These are phyloP conservation scores for Irena cyanogastra DNA, from an alignment of 2,113 vertebrate species.

Conservation along the genomic window DNA sequence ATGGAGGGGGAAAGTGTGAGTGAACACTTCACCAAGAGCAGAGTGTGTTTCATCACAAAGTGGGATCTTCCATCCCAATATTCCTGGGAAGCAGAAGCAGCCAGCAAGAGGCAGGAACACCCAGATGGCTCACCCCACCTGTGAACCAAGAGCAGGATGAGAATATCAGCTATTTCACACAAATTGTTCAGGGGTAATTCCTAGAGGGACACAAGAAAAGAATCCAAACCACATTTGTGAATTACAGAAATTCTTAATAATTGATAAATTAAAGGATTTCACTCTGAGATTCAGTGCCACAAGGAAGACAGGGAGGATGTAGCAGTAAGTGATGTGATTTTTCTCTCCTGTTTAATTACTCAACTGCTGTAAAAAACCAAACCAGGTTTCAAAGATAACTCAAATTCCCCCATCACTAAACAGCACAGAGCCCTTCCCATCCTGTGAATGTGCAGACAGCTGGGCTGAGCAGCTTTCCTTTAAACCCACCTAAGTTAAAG, in stretches of 20 bases:
- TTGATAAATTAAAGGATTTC: neutral
- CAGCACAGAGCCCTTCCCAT: slow-evolving; percentile 24
- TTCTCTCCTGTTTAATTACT: slow-evolving; percentile 33
- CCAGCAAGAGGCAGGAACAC: neutral
- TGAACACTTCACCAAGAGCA: neutral
- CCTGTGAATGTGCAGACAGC: slow-evolving; percentile 29
- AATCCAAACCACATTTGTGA: neutral
- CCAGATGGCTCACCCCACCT: neutral
- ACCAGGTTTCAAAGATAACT: slow-evolving; percentile 27
- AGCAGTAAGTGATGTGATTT: neutral
- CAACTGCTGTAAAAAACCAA: neutral
- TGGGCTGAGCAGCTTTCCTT: slow-evolving; percentile 57
- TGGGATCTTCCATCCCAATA: neutral
- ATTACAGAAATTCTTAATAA: neutral
- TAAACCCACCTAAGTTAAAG: slow-evolving; percentile 52
- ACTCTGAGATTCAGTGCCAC: neutral
- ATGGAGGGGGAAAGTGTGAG: neutral
- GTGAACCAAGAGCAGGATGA: neutral
- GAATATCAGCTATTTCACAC: neutral
- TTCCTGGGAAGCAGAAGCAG: neutral
- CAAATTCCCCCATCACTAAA: neutral
- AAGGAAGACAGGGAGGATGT: neutral
- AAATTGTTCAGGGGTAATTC: neutral
- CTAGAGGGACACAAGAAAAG: too few relatives aligned
- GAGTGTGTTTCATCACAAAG: neutral